phyloP scores from a whole-genome alignment of 2,113 vertebrate species.

The Sinosuthora webbiana region DNA sequence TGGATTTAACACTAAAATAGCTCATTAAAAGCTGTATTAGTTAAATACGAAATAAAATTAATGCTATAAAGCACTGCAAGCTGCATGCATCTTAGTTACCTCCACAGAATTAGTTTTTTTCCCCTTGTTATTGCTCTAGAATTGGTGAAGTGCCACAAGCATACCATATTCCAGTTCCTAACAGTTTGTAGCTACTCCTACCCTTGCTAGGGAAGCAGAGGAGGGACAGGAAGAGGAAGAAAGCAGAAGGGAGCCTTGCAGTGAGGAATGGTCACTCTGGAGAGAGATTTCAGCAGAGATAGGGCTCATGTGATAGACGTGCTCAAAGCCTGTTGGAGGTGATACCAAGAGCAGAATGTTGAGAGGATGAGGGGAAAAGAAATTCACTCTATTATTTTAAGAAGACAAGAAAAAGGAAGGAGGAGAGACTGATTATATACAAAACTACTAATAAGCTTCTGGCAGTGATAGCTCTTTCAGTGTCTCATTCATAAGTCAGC shows the following conservation, averaged over 20 bases:
- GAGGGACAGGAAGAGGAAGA: slow-evolving; percentile 83
- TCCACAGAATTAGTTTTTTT: background rate
- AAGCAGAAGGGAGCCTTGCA: slow-evolving; percentile 74
- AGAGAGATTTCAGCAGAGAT: slow-evolving; percentile 82
- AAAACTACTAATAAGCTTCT: slow-evolving; percentile 14
- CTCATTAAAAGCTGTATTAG: background rate
- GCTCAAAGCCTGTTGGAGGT: slow-evolving; percentile 86
- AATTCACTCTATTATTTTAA: slow-evolving; percentile 77
- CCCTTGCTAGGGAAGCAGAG: slow-evolving; percentile 85
- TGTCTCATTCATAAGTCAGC: background rate
- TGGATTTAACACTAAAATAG: background rate
- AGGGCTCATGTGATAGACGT: slow-evolving; percentile 84
- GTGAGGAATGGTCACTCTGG: slow-evolving; percentile 80
- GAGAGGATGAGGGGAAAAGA: slow-evolving; percentile 80
- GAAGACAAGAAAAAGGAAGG: slow-evolving; percentile 63
- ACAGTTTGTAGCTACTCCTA: slow-evolving; percentile 75
- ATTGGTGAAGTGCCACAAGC: background rate
- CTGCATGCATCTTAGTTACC: slow-evolving; percentile 12
- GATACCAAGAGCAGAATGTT: slow-evolving; percentile 81
- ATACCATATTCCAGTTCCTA: slow-evolving; percentile 37
- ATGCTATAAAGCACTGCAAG: background rate
- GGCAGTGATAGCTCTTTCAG: background rate
- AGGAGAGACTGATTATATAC: slow-evolving; percentile 59
- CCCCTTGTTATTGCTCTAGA: background rate
- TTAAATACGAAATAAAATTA: background rate